Evolutionary conservation across 2,888 invertebrate species (phyloP).

Genomic region (Erebia palarica): DNA sequence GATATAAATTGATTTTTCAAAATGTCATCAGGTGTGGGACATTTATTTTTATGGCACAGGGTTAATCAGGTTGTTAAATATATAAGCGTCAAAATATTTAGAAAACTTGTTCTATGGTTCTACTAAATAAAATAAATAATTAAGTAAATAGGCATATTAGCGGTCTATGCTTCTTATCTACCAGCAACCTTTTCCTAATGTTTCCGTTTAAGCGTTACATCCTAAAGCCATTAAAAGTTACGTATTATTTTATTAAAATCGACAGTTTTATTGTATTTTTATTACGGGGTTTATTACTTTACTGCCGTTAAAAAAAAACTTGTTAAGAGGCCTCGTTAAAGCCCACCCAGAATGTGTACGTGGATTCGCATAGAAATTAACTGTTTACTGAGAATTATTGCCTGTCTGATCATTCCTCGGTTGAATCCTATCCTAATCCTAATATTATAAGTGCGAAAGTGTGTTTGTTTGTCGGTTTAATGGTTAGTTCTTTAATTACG

Average conservation of each 20-base stretch:
- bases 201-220: slow-evolving; percentile 9
- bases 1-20: not conserved
- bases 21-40: not conserved
- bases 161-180: not conserved
- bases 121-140: not conserved
- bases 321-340: not conserved
- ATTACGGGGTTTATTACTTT: not conserved
- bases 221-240: slow-evolving; percentile 8
- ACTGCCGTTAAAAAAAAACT: not conserved
- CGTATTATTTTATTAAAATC: not conserved
- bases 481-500: too few relatives aligned
- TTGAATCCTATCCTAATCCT: not conserved
- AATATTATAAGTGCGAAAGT: too few relatives aligned
- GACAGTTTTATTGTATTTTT: slow-evolving; percentile 5
- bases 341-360: slow-evolving; percentile 22
- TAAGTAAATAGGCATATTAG: not conserved
- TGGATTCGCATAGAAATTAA: slow-evolving; percentile 17
- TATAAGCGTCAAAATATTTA: not conserved
- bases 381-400: slow-evolving; percentile 14
- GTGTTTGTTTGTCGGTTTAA: too few relatives aligned
- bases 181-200: not conserved
- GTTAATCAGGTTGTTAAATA: not conserved
- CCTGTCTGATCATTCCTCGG: not conserved
- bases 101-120: too few relatives aligned
- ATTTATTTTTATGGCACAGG: not conserved